phyloP scores from a whole-genome alignment of 2,888 invertebrate species.

The Perizoma affinitatum region DNA sequence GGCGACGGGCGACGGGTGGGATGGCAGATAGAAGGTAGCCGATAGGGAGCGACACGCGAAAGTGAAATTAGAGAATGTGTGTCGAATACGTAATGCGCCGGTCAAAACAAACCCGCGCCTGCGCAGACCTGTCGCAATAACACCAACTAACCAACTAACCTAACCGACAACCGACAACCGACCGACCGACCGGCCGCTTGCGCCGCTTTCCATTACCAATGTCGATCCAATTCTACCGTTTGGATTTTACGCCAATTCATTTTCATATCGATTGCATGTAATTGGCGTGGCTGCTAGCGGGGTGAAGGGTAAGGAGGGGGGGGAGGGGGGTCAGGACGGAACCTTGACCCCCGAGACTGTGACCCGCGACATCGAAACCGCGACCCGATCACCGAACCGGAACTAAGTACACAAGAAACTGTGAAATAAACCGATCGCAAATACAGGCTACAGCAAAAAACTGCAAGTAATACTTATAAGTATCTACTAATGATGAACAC shows the following conservation, averaged over 20 bases:
- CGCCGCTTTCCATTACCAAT: constrained; percentile 37
- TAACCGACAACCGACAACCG: too few relatives aligned
- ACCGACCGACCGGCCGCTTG: background rate
- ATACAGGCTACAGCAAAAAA: background rate
- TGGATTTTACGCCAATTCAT: constrained; percentile 30
- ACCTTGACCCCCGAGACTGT: constrained; percentile 35
- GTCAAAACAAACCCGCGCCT: constrained; percentile 6
- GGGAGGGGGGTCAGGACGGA: constrained; percentile 1
- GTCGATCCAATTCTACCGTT: constrained; percentile 33
- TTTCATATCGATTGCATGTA: constrained; percentile 23
- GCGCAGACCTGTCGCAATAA: constrained; percentile 12
- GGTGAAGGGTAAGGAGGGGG: background rate
- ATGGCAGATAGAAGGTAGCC: background rate
- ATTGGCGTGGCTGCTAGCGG: background rate
- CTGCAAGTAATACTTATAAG: background rate
- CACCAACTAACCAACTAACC: too few relatives aligned
- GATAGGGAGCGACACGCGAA: constrained; percentile 40
- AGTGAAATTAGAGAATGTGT: constrained; percentile 46
- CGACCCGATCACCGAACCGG: constrained; percentile 29
- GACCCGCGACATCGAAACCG: constrained; percentile 11
- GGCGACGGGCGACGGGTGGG: background rate
- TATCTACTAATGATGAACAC: background rate
- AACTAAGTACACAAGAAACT: constrained; percentile 19
- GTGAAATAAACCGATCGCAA: background rate
- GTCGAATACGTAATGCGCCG: constrained; percentile 38